These are phyloP conservation scores for Nesogale talazaci DNA, from an alignment of 2,113 vertebrate species.

Conservation along the genomic window DNA sequence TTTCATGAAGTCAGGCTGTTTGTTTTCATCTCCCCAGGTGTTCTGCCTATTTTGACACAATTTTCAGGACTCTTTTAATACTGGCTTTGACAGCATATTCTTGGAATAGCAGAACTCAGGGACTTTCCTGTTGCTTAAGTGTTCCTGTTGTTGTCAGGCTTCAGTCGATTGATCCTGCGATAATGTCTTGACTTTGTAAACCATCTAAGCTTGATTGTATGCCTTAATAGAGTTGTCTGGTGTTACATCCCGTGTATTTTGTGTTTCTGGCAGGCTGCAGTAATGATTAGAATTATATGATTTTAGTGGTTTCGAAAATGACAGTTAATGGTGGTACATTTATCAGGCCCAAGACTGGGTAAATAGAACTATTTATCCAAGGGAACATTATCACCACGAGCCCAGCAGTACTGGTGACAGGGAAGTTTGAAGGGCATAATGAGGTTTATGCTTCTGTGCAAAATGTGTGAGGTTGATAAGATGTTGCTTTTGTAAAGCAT, in stretches of 20 bases:
- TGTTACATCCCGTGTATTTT: slow-evolving; percentile 1
- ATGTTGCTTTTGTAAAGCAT: slow-evolving; percentile 34
- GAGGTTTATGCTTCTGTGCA: slow-evolving; percentile 54
- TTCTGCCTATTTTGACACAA: slow-evolving; percentile 24
- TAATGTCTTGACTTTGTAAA: slow-evolving; percentile 45
- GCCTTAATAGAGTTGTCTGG: slow-evolving; percentile 53
- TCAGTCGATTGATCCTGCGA: slow-evolving; percentile 7
- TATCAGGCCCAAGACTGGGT: slow-evolving; percentile 41
- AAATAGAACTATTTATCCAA: slow-evolving; percentile 62
- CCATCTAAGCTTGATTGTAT: not conserved
- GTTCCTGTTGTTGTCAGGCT: slow-evolving; percentile 34
- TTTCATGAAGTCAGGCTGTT: not conserved
- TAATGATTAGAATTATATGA: slow-evolving; percentile 30
- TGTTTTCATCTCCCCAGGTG: slow-evolving; percentile 27
- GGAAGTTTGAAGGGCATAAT: slow-evolving; percentile 50
- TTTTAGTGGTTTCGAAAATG: slow-evolving; percentile 66
- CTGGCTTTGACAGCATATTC: not conserved
- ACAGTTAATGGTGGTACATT: slow-evolving; percentile 60
- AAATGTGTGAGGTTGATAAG: slow-evolving; percentile 67
- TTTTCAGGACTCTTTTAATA: slow-evolving; percentile 28
- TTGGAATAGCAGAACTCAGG: slow-evolving; percentile 1
- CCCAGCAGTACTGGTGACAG: slow-evolving; percentile 19
- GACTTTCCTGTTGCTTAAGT: not conserved
- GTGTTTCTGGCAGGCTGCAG: slow-evolving; percentile 45
- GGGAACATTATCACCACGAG: slow-evolving; percentile 12